Percentiles rank a stretch among this genome's conserved stretches.
Conservation (phyloP, 2,888 invertebrate genomes). For the Vannuccia rotundouncinata region DNA sequence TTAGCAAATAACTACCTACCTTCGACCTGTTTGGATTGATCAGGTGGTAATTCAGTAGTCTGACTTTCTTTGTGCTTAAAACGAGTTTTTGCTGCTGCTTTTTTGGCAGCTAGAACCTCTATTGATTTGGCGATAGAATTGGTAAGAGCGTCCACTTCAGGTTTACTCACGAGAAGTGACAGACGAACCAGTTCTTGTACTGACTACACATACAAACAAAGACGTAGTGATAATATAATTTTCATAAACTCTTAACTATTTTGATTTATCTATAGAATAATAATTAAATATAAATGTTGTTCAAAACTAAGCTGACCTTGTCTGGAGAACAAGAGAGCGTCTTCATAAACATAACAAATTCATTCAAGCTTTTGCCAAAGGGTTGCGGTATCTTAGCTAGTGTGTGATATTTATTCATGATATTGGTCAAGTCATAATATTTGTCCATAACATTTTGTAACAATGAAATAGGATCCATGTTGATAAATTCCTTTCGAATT, state of each 20-base stretch:
- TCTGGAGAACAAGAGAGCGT: not conserved
- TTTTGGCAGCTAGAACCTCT: not conserved
- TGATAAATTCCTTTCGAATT: not conserved
- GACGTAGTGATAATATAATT: not conserved
- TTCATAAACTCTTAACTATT: too few species aligned
- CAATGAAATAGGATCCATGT: not conserved
- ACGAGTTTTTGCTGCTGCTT: too few species aligned
- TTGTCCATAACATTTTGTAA: not conserved
- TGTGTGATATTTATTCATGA: not conserved
- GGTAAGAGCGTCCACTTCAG: not conserved
- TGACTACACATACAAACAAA: not conserved
- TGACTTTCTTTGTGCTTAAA: too few species aligned
- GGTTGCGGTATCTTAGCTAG: not conserved
- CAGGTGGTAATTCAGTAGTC: too few species aligned
- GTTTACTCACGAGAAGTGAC: not conserved
- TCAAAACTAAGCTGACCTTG: not conserved
- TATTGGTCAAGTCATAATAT: not conserved
- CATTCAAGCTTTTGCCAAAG: not conserved
- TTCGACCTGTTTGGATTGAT: not conserved
- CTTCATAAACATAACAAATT: not conserved
- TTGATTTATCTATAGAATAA: too few species aligned
- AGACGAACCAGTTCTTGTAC: not conserved
- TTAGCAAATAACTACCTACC: too few species aligned
- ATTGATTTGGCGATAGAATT: not conserved
- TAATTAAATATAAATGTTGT: too few species aligned